Conservation (phyloP, 2,797 vertebrate genomes). For the Siniperca obscura region DNA sequence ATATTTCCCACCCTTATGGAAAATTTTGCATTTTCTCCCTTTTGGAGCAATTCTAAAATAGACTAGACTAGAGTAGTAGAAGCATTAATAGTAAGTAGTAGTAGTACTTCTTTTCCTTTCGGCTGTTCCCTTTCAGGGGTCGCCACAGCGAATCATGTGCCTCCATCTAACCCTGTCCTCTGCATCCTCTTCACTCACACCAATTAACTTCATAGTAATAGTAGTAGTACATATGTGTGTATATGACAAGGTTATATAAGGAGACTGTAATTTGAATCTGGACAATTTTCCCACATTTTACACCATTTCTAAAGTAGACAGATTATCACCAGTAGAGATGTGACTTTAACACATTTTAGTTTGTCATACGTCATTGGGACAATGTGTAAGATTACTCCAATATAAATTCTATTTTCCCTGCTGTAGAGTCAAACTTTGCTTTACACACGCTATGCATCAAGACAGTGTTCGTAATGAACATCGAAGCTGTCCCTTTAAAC, state of each 20-base stretch:
- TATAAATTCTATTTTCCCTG: conserved; percentile 1
- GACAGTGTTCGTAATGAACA: conserved; percentile 18
- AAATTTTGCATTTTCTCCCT: neutral
- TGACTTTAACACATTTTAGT: neutral
- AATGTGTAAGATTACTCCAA: neutral
- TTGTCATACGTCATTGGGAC: neutral
- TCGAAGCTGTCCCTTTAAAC: conserved; percentile 26
- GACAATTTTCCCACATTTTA: neutral
- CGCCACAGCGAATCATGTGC: no score
- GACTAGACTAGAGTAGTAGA: no score
- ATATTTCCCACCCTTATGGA: neutral
- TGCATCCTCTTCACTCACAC: no score
- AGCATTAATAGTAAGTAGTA: neutral
- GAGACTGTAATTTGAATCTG: no score
- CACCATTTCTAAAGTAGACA: neutral
- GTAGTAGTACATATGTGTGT: no score
- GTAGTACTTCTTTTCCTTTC: neutral
- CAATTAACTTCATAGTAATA: neutral
- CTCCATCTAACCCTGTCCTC: no score
- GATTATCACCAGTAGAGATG: neutral
- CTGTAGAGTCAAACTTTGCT: conserved; percentile 30
- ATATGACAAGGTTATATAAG: neutral
- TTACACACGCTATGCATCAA: conserved; percentile 7
- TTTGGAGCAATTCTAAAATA: neutral
- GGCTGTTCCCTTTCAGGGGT: no score